A percentile compares a stretch with the other conserved stretches of the same genome.
Conservation (phyloP, 2,888 invertebrate genomes). For the Pristionchus exspectatus region DNA sequence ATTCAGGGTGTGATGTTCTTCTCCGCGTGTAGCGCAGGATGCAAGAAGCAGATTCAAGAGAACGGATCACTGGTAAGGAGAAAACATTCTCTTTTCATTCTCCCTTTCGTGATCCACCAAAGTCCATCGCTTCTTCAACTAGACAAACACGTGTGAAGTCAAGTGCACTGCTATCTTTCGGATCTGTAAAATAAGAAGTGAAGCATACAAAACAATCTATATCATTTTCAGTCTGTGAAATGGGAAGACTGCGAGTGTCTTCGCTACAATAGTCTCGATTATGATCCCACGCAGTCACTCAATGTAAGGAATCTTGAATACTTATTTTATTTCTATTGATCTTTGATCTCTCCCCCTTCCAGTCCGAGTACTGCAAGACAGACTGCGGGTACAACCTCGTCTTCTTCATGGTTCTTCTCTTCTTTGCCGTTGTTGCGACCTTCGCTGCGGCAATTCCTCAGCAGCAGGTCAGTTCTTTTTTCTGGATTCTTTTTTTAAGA, state of each 20-base stretch:
- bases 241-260: constrained; percentile 54
- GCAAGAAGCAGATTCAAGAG: constrained; percentile 63
- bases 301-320: background rate
- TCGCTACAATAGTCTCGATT: background rate
- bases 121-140: too few relatives aligned
- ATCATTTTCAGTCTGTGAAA: background rate
- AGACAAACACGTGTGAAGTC: too few relatives aligned
- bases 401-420: constrained; percentile 73
- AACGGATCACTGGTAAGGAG: background rate
- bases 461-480: too few relatives aligned
- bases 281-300: background rate
- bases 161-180: too few relatives aligned
- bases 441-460: constrained; percentile 77
- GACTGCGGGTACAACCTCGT: constrained; percentile 74
- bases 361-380: constrained; percentile 66
- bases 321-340: background rate
- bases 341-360: background rate
- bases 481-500: too few relatives aligned
- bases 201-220: background rate
- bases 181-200: too few relatives aligned
- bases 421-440: constrained; percentile 76
- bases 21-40: constrained; percentile 77
- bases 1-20: constrained; percentile 71
- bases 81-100: background rate
- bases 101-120: background rate